Conservation (phyloP, 2,888 invertebrate species). For the Altica lythri region DNA sequence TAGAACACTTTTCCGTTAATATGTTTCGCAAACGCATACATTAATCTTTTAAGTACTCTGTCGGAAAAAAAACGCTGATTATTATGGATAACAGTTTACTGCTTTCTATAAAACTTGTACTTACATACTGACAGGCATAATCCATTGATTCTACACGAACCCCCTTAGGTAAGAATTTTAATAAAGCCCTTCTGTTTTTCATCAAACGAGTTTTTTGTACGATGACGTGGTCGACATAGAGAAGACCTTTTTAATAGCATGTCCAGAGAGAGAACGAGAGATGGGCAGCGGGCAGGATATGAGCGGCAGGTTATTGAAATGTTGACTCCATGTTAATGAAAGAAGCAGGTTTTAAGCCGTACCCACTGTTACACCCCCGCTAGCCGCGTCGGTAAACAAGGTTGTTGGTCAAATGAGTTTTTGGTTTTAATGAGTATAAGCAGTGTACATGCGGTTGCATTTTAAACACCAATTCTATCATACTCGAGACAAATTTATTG, state of each 20-base stretch:
- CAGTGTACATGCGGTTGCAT: not conserved
- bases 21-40: too few species aligned
- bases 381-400: slow-evolving; percentile 49
- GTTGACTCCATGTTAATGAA: slow-evolving; percentile 56
- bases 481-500: not conserved
- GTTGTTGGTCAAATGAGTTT: slow-evolving; percentile 56
- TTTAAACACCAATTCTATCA: not conserved
- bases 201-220: slow-evolving; percentile 34
- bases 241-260: slow-evolving; percentile 39
- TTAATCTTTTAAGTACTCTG: too few species aligned
- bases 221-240: slow-evolving; percentile 32
- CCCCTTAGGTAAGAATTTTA: slow-evolving; percentile 18
- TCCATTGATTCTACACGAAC: not conserved
- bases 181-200: slow-evolving; percentile 27
- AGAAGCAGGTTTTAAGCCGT: slow-evolving; percentile 54
- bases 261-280: slow-evolving; percentile 19
- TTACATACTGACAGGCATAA: too few species aligned
- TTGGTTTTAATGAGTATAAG: slow-evolving; percentile 38
- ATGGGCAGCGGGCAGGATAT: slow-evolving; percentile 46
- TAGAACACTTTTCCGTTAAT: too few species aligned
- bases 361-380: slow-evolving; percentile 37
- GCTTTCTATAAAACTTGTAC: too few species aligned
- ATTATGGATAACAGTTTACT: too few species aligned
- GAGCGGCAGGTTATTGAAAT: slow-evolving; percentile 56
- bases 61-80: too few species aligned